Base-by-base conservation (phyloP, 2,797 vertebrate species). In the Gymnoscopelus microlampas region DNA sequence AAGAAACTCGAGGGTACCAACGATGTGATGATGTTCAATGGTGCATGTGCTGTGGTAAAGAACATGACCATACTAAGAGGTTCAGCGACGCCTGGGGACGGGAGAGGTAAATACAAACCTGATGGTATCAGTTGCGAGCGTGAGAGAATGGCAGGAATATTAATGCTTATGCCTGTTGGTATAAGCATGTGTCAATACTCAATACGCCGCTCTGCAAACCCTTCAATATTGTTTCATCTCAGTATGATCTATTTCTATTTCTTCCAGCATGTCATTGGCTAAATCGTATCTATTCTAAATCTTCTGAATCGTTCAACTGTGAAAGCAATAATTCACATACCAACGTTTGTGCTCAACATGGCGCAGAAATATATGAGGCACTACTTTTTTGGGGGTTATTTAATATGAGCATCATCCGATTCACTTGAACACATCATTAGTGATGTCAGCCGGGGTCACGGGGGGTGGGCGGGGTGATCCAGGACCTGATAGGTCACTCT, bases 401-500 rank as follows among this genome's bases (percentile, higher is more conserved):
- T 19, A 19, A 19, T 19, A 19, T 29, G 2, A 4, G 26, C 26
- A 29, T 29, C 26, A 29, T 44, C 39, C 39, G 39, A 44, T 44
- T 44, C 8, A 44, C 39, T 44, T 44, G 39, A 44, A 44, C 39
- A 44, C 39, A 10, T 44, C 32, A 35, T 35, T 6, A 35, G 5
- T 35, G 32, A 35, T 35, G 32, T 35, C 5, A 35, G 1, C 32
- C 1, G 32, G 32, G 32, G 32, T 35, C 32, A 35, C 5, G 32
- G 32, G 32, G 32, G 32, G 32, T 5, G 32, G 39, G 8, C 2
- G 39, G 8, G 39, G 39, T 39, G 39, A 8, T 5, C 71, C 9
- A 5, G 70, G 63, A 59, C 23, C 66, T 55, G 49, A 0, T 3
- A 11, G 15, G 65, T 23, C 35, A 23, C 73, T 62, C 39, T 65